Evolutionary conservation across 2,113 vertebrate genomes (phyloP), one percentile per base, ranked within the genome.

Genomic region (Actinemys pallida): DNA sequence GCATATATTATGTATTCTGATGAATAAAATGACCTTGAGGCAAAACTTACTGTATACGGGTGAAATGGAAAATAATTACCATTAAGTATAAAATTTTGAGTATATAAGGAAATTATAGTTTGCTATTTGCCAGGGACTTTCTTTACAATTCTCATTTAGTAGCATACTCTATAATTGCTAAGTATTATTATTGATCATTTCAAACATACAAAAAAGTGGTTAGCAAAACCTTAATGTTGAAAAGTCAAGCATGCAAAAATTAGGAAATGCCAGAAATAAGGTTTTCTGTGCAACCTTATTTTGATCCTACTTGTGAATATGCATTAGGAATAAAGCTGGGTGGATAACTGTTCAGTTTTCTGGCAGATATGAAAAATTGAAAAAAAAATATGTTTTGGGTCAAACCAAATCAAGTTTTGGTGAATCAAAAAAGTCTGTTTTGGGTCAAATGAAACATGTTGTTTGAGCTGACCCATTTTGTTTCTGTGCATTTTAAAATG

Each of bases 81-180:
- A 39, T 80, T 27, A 91, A 80, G 8, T 9, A 11, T n/a, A 56
- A 80, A 47, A 25, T 2, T 8, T 89, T 91, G 20, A 80, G 11
- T 5, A 6, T 3, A 52, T 9, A 62, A 5, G 59, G 13, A 90
- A 10, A 6, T 52, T 56, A 56, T 56, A 14, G 13, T 10, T 91
- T 0, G 13, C 0, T 20, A 0, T 62, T 69, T 83, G 31, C 31
- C 86, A 4, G 35, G 31, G 13, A 3, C 29, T 0, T 52, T 80
- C 12, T 84, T 52, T 25, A 65, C 22, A 12, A 3, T 88, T 84
- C 8, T 83, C 86, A 10, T 75, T 87, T 27, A 86, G 1, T 39
- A 87, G 25, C 90, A 86, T 93, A 14, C 69, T 75, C 17, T n/a
- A 57, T 65, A 53, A 53, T 0, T 0, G 7, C 17, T 81, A 39